Conservation (phyloP, 1,140 invertebrate species). For the Teleopsis dalmanni region DNA sequence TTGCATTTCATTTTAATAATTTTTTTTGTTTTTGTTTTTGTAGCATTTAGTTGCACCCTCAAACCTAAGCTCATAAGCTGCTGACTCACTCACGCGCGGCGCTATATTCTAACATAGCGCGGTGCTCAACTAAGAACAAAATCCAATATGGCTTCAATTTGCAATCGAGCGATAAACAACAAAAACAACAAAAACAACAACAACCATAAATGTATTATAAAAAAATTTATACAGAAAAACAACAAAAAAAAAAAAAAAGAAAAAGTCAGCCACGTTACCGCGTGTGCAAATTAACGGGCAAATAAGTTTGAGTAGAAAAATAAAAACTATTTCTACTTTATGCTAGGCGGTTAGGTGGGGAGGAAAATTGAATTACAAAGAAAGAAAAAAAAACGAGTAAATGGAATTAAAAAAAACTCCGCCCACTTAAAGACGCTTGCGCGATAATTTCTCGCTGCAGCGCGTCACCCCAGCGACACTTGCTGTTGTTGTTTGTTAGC, state of each 20-base stretch:
- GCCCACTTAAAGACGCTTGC: conserved; percentile 41
- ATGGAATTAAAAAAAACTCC: conserved; percentile 39
- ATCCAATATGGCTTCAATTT: conserved; percentile 7
- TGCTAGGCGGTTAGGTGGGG: not conserved
- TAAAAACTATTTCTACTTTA: conserved; percentile 15
- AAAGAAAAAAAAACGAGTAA: conserved; percentile 3
- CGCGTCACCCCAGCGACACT: not conserved
- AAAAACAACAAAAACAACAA: conserved; percentile 6
- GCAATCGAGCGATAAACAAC: conserved; percentile 4
- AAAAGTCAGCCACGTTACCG: not conserved
- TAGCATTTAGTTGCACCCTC: not conserved
- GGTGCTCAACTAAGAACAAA: not conserved
- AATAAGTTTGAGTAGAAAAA: not conserved
- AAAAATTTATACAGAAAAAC: not conserved
- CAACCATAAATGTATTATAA: not conserved
- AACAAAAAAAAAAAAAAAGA: not conserved
- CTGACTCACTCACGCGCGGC: not conserved
- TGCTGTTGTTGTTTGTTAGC: conserved; percentile 1
- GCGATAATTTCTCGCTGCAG: conserved; percentile 12
- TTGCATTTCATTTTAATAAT: not conserved
- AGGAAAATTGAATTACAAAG: not conserved
- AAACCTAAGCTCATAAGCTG: not conserved
- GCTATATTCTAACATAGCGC: not conserved
- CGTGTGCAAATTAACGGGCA: not conserved
- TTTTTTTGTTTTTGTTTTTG: not conserved